phyloP scores from a whole-genome alignment of 2,888 invertebrate genomes.

The Temnothorax rugatulus region DNA sequence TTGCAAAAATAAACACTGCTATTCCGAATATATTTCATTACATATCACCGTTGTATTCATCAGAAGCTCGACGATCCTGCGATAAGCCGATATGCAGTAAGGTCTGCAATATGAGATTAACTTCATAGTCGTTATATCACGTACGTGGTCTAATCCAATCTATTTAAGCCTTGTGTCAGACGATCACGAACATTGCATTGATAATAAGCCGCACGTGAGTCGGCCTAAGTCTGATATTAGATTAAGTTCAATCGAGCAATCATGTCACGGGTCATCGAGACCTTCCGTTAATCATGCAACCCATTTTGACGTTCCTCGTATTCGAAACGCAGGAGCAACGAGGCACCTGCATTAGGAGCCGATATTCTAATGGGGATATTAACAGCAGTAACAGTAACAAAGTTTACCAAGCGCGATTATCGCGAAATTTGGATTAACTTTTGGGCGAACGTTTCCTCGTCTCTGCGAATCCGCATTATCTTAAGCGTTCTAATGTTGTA shows the following conservation, averaged over 20 bases:
- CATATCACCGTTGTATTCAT: slow-evolving; percentile 3
- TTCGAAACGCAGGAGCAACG: background rate
- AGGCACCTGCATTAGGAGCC: background rate
- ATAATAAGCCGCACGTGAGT: slow-evolving; percentile 67
- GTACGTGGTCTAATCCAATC: slow-evolving; percentile 71
- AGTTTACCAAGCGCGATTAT: background rate
- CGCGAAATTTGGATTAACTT: background rate
- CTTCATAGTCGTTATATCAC: slow-evolving; percentile 60
- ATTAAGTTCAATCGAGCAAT: slow-evolving; percentile 67
- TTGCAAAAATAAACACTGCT: background rate
- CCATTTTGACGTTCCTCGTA: background rate
- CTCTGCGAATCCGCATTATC: background rate
- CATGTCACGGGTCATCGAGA: slow-evolving; percentile 38
- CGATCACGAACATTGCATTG: slow-evolving; percentile 71
- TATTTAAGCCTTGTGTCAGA: slow-evolving; percentile 65
- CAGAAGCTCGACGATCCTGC: background rate
- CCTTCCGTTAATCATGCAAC: slow-evolving; percentile 52
- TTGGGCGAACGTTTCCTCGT: background rate
- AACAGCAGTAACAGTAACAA: background rate
- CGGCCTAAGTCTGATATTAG: slow-evolving; percentile 69
- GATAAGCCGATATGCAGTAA: slow-evolving; percentile 48
- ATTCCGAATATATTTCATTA: background rate
- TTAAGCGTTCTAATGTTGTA: background rate
- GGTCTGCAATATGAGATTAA: slow-evolving; percentile 64
- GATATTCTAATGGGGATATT: background rate